Conservation (phyloP, 2,113 vertebrate species). For the Bufo bufo region DNA sequence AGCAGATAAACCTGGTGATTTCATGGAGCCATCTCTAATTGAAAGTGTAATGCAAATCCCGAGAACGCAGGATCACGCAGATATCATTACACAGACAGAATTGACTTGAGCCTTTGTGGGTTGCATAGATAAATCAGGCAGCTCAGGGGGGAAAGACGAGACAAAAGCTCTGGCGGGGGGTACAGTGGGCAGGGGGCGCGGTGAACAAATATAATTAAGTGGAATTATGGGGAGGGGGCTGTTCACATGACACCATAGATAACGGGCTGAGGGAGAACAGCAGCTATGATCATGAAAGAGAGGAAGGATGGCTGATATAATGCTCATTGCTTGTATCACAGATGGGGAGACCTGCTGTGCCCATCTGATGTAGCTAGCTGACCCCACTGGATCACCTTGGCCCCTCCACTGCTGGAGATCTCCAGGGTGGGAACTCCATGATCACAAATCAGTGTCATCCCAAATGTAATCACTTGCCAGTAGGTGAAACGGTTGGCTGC, state of each 20-base stretch:
- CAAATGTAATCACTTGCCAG: too few relatives aligned
- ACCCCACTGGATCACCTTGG: not conserved
- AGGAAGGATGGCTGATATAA: not conserved
- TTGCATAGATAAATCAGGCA: slow-evolving; percentile 3
- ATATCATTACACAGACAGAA: slow-evolving; percentile 31
- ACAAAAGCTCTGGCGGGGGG: not conserved
- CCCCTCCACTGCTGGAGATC: too few relatives aligned
- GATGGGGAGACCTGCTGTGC: not conserved
- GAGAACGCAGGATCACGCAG: slow-evolving; percentile 14
- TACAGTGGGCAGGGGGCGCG: not conserved
- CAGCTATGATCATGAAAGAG: not conserved
- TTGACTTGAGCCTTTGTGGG: slow-evolving; percentile 22
- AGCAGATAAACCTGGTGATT: slow-evolving; percentile 13
- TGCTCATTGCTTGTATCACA: not conserved
- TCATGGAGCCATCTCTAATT: slow-evolving; percentile 23
- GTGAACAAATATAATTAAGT: slow-evolving; percentile 37
- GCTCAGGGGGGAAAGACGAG: not conserved
- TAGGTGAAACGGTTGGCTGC: too few relatives aligned
- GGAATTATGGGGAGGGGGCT: not conserved
- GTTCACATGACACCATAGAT: not conserved
- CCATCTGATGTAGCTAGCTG: not conserved
- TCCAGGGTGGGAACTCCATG: too few relatives aligned
- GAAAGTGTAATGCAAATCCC: slow-evolving; percentile 20
- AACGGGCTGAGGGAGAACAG: not conserved
- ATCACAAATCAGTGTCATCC: too few relatives aligned